A percentile compares a stretch with the other conserved stretches of the same genome.
Conservation (phyloP, 2,888 invertebrate genomes). For the Lottia gigantea region DNA sequence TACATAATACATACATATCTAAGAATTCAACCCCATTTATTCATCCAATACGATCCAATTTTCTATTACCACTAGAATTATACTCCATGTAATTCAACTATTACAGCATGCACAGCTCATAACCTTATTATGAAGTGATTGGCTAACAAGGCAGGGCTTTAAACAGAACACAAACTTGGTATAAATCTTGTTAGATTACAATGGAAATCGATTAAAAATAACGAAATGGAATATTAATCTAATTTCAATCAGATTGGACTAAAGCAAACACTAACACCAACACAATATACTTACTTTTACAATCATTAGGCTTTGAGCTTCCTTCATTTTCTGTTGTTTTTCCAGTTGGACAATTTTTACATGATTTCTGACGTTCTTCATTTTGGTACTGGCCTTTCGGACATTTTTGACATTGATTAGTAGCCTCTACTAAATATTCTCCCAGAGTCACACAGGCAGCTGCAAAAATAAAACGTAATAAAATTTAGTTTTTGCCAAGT, state of each 20-base stretch:
- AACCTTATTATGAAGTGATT: too few species aligned
- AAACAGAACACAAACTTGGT: too few species aligned
- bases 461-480: conserved; percentile 29
- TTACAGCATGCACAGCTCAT: too few species aligned
- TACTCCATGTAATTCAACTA: too few species aligned
- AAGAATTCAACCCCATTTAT: too few species aligned
- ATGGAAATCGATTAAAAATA: too few species aligned
- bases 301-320: conserved; percentile 24
- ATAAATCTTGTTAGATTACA: too few species aligned
- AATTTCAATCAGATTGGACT: too few species aligned
- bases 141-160: too few species aligned
- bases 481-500: neutral
- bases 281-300: conserved; percentile 35
- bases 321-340: conserved; percentile 40
- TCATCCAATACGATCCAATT: too few species aligned
- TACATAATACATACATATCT: neutral
- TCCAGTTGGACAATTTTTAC: conserved; percentile 69
- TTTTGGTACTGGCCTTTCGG: conserved; percentile 68
- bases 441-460: conserved; percentile 83
- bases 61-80: too few species aligned
- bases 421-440: conserved; percentile 80
- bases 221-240: too few species aligned
- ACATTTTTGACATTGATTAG: conserved; percentile 83
- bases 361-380: conserved; percentile 78
- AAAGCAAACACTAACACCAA: neutral